Conservation (phyloP, 2,113 vertebrate species). For the Dasypus novemcinctus region DNA sequence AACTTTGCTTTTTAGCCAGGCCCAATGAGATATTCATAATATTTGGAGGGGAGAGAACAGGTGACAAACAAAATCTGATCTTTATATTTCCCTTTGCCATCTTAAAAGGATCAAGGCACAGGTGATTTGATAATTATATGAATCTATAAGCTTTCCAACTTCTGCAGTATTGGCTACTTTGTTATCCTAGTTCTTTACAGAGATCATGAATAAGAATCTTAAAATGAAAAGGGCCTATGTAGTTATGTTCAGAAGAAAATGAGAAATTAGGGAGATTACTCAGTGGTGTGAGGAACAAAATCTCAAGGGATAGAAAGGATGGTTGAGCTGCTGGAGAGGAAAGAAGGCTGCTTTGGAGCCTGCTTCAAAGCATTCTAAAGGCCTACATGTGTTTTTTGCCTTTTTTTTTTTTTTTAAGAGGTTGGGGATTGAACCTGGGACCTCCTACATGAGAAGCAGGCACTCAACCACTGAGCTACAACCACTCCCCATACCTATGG, state of each 20-base stretch:
- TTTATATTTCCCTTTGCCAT: not conserved
- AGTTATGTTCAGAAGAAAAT: not conserved
- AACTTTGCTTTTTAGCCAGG: not conserved
- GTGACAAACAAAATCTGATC: not conserved
- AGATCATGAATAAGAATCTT: not conserved
- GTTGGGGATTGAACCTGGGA: no score
- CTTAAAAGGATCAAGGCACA: not conserved
- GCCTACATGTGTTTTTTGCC: not conserved
- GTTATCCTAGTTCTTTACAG: not conserved
- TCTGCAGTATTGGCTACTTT: no score
- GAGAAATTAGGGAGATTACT: not conserved
- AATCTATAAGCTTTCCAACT: not conserved
- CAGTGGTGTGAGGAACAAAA: not conserved
- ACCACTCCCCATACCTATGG: not conserved
- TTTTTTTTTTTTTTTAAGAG: no score
- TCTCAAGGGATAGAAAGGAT: not conserved
- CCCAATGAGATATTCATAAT: not conserved
- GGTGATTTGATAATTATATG: not conserved
- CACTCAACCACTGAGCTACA: no score
- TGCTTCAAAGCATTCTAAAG: not conserved
- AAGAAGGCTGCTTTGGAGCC: not conserved
- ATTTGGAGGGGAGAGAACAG: not conserved
- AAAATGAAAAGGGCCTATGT: not conserved
- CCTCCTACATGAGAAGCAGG: no score
- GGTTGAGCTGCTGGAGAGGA: not conserved